phyloP scores from a whole-genome alignment of 1,140 invertebrate genomes.

The Watersipora subatra region DNA sequence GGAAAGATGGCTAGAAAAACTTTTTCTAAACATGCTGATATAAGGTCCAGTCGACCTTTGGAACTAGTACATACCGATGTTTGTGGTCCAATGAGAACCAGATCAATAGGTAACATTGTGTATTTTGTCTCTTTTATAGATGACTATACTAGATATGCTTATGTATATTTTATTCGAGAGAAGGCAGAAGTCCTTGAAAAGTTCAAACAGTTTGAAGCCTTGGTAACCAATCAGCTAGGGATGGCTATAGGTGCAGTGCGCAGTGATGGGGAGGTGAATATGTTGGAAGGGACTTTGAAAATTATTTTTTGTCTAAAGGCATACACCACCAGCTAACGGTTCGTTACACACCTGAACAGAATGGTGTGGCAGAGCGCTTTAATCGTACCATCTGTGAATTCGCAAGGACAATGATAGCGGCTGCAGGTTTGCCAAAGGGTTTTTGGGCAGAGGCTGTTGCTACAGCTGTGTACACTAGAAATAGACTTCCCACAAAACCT shows the following conservation, averaged over 20 bases:
- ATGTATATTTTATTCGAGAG: slow-evolving; percentile 33
- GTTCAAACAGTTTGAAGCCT: slow-evolving; percentile 9
- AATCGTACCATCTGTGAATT: slow-evolving; percentile 36
- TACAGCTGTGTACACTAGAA: slow-evolving; percentile 36
- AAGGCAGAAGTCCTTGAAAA: slow-evolving; percentile 25
- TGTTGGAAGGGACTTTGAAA: slow-evolving; percentile 13
- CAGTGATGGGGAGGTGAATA: slow-evolving; percentile 8
- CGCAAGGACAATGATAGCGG: slow-evolving; percentile 38
- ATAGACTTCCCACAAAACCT: slow-evolving; percentile 16
- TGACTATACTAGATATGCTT: slow-evolving; percentile 34
- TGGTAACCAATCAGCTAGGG: slow-evolving; percentile 11
- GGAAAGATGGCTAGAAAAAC: slow-evolving; percentile 11
- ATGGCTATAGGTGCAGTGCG: neutral
- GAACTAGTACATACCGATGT: slow-evolving; percentile 36
- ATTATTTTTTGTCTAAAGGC: slow-evolving; percentile 26
- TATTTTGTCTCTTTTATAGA: slow-evolving; percentile 42
- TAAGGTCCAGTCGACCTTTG: slow-evolving; percentile 15
- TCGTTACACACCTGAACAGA: slow-evolving; percentile 41
- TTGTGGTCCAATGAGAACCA: too few relatives aligned
- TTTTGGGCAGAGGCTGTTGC: slow-evolving; percentile 42
- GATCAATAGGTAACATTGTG: slow-evolving; percentile 23
- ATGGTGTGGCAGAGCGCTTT: slow-evolving; percentile 43
- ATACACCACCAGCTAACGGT: slow-evolving; percentile 42
- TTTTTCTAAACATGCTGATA: too few relatives aligned
- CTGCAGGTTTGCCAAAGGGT: slow-evolving; percentile 26